Conservation (phyloP, 2,113 vertebrate species). For the Myrmophylax atrothorax region DNA sequence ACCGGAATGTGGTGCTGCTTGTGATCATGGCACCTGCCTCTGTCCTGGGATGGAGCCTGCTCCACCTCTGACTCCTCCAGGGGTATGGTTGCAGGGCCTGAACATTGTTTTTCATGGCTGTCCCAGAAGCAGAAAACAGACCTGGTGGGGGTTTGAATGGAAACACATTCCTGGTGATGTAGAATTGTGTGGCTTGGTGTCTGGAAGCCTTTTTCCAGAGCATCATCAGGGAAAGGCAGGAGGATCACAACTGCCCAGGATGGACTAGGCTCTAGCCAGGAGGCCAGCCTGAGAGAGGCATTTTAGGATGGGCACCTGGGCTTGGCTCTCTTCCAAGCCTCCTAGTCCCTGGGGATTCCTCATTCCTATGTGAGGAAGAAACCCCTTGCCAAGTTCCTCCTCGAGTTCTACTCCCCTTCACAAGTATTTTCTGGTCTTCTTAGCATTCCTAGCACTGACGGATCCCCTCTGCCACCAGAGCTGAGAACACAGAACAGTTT, state of each 20-base stretch:
- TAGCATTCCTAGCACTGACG: not conserved
- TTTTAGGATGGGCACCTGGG: not conserved
- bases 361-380: not conserved
- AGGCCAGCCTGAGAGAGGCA: not conserved
- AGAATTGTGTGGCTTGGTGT: not conserved
- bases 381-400: not conserved
- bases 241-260: not conserved
- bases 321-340: not conserved
- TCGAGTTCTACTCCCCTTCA: not conserved
- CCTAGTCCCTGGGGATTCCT: not conserved
- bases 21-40: accelerated
- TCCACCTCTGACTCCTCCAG: not conserved
- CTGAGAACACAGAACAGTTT: not conserved
- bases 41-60: not conserved
- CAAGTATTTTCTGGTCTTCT: not conserved
- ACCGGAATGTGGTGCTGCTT: not conserved
- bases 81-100: accelerated
- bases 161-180: not conserved
- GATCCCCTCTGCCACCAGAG: not conserved
- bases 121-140: not conserved
- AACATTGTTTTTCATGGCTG: not conserved
- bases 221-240: accelerated
- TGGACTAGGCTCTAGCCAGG: not conserved
- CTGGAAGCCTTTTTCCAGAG: not conserved
- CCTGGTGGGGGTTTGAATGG: not conserved